Conservation (phyloP, 2,797 vertebrate genomes). For the Gadopsis marmoratus region DNA sequence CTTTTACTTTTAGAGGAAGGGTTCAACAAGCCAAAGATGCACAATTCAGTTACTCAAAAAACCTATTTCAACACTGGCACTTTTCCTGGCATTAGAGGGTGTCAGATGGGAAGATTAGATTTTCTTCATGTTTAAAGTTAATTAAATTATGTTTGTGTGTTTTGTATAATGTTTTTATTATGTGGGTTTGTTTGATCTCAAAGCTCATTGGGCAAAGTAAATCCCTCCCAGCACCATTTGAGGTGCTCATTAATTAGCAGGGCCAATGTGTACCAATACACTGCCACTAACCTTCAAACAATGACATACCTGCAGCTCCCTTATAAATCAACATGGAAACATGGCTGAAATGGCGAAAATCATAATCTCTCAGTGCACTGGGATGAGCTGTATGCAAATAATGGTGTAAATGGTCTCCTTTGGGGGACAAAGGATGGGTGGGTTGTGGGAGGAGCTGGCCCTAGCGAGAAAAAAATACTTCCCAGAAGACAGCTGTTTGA, state of each 20-base stretch:
- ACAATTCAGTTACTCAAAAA: background rate
- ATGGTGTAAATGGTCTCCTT: constrained; percentile 45
- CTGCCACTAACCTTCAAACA: constrained; percentile 69
- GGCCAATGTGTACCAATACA: constrained; percentile 31
- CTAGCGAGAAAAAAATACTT: constrained; percentile 34
- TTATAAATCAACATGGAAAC: constrained; percentile 67
- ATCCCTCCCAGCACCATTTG: constrained; percentile 19
- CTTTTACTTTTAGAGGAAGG: background rate
- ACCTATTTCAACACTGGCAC: background rate
- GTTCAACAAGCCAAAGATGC: background rate
- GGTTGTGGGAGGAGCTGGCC: constrained; percentile 48
- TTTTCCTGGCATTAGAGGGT: background rate
- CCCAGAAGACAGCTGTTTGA: constrained; percentile 60
- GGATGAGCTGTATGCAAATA: constrained; percentile 58
- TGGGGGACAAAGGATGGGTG: constrained; percentile 24
- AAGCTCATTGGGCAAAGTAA: constrained; percentile 1
- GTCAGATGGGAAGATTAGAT: background rate
- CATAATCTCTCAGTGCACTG: constrained; percentile 48
- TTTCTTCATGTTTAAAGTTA: background rate
- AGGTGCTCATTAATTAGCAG: constrained; percentile 36
- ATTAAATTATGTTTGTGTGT: background rate
- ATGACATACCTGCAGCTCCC: constrained; percentile 46
- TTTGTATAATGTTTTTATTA: background rate
- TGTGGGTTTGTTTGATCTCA: constrained; percentile 28
- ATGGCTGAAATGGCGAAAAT: constrained; percentile 62